Evolutionary conservation across 2,113 vertebrate species (phyloP).

Genomic region (Heloderma charlesbogerti): DNA sequence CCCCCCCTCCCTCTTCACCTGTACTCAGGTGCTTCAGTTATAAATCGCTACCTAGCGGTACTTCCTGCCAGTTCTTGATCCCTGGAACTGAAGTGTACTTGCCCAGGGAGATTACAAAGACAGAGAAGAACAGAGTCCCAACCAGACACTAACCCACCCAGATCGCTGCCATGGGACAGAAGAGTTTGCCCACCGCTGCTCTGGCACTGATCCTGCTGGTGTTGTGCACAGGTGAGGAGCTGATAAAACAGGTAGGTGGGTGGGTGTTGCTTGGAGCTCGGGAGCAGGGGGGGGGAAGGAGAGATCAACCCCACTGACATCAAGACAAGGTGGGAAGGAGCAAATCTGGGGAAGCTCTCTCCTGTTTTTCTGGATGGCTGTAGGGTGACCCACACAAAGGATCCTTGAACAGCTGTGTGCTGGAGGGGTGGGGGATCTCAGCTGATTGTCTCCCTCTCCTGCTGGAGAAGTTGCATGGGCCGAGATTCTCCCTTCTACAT

Average conservation of each 20-base stretch:
- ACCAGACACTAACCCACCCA: background rate
- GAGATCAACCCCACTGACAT: background rate
- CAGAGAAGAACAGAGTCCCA: too few species aligned
- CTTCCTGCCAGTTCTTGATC: background rate
- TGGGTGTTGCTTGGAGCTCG: background rate
- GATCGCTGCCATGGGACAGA: background rate
- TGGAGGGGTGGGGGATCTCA: background rate
- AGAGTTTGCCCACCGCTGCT: fast-evolving
- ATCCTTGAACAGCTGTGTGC: too few species aligned
- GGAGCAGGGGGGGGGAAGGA: too few species aligned
- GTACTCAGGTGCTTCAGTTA: background rate
- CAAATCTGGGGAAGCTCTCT: background rate
- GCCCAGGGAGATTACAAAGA: background rate
- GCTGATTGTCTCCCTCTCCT: background rate
- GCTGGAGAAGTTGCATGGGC: background rate
- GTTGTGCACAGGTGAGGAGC: background rate
- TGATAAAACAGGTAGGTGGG: background rate
- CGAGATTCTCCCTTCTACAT: background rate
- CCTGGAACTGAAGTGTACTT: background rate
- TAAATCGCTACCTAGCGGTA: background rate
- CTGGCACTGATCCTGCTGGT: background rate
- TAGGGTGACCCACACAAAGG: background rate
- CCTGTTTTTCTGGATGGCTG: background rate
- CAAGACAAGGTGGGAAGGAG: background rate
- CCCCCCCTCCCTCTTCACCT: background rate